Percentiles rank a stretch among this genome's conserved stretches.
Conservation (phyloP, 2,888 invertebrate species). For the Quadroppia sp. region DNA sequence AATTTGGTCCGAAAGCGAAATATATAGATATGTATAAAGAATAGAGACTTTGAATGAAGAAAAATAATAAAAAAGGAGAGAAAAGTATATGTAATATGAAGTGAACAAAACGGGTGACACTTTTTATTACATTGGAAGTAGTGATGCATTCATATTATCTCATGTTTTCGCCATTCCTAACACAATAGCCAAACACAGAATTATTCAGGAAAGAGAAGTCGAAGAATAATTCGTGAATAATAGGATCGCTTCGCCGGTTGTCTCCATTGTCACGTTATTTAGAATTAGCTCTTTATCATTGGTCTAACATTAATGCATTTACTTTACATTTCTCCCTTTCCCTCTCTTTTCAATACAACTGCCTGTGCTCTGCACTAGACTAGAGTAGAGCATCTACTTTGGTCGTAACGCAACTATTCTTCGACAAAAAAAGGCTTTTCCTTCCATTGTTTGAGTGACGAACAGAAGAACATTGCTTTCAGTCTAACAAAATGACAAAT, state of each 20-base stretch:
- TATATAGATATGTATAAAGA: background rate
- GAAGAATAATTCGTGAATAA: constrained; percentile 33
- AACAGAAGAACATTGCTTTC: background rate
- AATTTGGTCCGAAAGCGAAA: background rate
- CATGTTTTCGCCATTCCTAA: constrained; percentile 33
- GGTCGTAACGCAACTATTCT: background rate
- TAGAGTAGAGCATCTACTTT: background rate
- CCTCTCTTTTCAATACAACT: background rate
- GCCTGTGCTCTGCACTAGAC: background rate
- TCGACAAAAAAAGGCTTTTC: constrained; percentile 22
- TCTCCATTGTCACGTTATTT: constrained; percentile 36
- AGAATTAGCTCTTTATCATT: background rate
- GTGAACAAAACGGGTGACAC: constrained; percentile 9
- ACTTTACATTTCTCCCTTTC: background rate
- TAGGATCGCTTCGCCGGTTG: constrained; percentile 28
- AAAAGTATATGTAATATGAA: constrained; percentile 21
- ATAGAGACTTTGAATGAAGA: background rate
- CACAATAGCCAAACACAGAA: constrained; percentile 15
- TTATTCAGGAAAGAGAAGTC: constrained; percentile 30
- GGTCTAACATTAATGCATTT: constrained; percentile 27
- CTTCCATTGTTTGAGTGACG: constrained; percentile 27
- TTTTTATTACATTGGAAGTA: constrained; percentile 29
- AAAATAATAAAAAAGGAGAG: background rate
- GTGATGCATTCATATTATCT: constrained; percentile 37
- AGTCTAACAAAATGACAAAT: constrained; percentile 33